Evolutionary conservation across 2,113 vertebrate genomes (phyloP).

Genomic region (Coreoperca whiteheadi): DNA sequence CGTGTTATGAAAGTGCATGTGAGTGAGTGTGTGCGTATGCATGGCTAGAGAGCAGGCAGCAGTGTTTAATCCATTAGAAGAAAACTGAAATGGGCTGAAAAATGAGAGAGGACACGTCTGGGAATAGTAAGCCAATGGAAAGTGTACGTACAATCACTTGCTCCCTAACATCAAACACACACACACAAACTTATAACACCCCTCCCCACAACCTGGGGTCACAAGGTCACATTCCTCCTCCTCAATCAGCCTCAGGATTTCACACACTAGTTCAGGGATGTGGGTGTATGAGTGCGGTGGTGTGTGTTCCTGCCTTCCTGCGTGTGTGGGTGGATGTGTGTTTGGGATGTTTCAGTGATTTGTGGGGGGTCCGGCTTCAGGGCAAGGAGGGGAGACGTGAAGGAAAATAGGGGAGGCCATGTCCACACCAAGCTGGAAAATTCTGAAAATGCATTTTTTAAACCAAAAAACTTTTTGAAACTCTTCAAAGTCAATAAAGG

Average conservation of each 20-base stretch:
- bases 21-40: not conserved
- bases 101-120: slow-evolving; percentile 55
- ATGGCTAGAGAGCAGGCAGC: not conserved
- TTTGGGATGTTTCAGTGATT: slow-evolving; percentile 70
- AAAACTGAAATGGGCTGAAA: slow-evolving; percentile 49
- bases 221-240: slow-evolving; percentile 80
- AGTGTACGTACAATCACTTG: slow-evolving; percentile 72
- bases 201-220: slow-evolving; percentile 75
- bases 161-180: slow-evolving; percentile 39
- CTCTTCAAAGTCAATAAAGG: not conserved
- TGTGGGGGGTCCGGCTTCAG: slow-evolving; percentile 67
- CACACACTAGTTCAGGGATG: slow-evolving; percentile 73
- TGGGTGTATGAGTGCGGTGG: slow-evolving; percentile 43
- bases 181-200: slow-evolving; percentile 65
- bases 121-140: slow-evolving; percentile 60
- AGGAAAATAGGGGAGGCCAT: slow-evolving; percentile 24
- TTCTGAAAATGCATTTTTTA: slow-evolving; percentile 9
- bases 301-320: slow-evolving; percentile 39
- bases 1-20: slow-evolving; percentile 27
- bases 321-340: slow-evolving; percentile 37
- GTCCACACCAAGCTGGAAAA: not conserved
- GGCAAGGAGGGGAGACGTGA: slow-evolving; percentile 43
- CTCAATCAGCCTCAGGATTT: slow-evolving; percentile 83
- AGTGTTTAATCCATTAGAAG: slow-evolving; percentile 45
- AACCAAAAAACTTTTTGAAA: not conserved